phyloP scores from a whole-genome alignment of 2,797 vertebrate genomes.

The Tarsius wallacei region DNA sequence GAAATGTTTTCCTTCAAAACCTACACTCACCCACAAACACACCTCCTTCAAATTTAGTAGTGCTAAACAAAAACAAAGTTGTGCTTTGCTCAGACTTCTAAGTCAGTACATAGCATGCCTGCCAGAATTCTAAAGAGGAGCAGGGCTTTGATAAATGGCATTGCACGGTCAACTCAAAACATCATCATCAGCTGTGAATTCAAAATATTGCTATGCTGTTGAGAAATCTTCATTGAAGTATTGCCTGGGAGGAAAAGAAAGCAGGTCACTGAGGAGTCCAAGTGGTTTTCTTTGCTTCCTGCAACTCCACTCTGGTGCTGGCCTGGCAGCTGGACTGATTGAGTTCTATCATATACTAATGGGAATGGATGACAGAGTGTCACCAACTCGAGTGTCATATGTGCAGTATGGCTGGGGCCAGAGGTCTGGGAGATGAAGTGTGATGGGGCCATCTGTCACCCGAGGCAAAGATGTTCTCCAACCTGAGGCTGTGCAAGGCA shows the following conservation, averaged over 20 bases:
- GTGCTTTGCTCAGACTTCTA: constrained; percentile 28
- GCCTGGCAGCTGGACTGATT: constrained; percentile 58
- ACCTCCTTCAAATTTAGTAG: constrained; percentile 60
- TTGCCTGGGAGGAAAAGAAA: background rate
- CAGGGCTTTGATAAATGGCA: background rate
- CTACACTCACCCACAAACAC: constrained; percentile 63
- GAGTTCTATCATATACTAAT: constrained; percentile 30
- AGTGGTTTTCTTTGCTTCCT: background rate
- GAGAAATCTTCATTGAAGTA: background rate
- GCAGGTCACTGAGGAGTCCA: background rate
- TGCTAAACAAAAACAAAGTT: constrained; percentile 58
- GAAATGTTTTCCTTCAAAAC: constrained; percentile 51
- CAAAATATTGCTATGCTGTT: background rate
- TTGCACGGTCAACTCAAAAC: background rate
- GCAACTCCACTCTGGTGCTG: background rate
- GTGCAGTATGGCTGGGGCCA: constrained; percentile 55
- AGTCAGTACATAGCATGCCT: background rate
- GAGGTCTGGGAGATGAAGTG: constrained; percentile 76
- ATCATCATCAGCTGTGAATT: background rate
- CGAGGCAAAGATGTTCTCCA: constrained; percentile 67
- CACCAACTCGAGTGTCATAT: constrained; percentile 3
- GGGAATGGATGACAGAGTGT: constrained; percentile 68
- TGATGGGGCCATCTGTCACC: constrained; percentile 82
- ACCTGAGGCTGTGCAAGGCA: constrained; percentile 45
- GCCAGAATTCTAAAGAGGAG: constrained; percentile 29